A percentile compares a stretch with the other conserved stretches of the same genome.
Evolutionary conservation across 2,113 vertebrate species (phyloP).

Genomic region (Gnathonemus longibarbis): DNA sequence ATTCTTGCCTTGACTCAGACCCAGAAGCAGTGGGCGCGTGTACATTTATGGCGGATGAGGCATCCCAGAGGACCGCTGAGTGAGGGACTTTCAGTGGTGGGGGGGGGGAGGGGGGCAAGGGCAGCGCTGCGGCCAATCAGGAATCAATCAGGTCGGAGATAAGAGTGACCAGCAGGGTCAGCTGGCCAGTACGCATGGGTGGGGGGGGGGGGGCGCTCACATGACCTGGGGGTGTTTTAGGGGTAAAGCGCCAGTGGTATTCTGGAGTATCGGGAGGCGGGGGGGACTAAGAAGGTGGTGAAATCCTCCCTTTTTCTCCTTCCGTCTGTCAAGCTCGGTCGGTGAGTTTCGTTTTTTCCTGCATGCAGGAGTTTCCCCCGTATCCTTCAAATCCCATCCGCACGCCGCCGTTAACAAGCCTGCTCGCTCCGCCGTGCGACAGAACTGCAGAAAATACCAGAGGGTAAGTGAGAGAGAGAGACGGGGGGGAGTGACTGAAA

Average conservation of each 20-base stretch:
- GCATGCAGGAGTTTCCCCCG: background rate
- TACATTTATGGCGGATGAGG: background rate
- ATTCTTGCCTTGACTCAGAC: background rate
- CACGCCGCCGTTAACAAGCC: background rate
- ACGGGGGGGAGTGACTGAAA: constrained; percentile 40
- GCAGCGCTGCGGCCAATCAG: background rate
- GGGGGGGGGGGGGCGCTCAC: background rate
- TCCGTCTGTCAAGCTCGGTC: background rate
- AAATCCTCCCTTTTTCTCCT: background rate
- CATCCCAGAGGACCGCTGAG: background rate
- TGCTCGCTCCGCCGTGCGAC: background rate
- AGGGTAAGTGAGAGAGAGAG: constrained; percentile 21
- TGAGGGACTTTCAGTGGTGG: background rate
- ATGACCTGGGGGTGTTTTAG: background rate
- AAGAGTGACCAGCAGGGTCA: background rate
- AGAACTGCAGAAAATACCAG: constrained; percentile 5
- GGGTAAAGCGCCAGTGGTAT: background rate
- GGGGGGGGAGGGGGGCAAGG: background rate
- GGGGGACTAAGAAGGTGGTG: background rate
- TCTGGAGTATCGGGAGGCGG: background rate
- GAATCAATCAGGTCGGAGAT: background rate
- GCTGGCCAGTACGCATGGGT: background rate
- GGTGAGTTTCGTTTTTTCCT: background rate
- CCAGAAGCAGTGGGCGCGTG: background rate
- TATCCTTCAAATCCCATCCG: background rate